Evolutionary conservation across 2,113 vertebrate species (phyloP), one percentile per base, ranked within the genome.

Genomic region (Ciconia stormi): DNA sequence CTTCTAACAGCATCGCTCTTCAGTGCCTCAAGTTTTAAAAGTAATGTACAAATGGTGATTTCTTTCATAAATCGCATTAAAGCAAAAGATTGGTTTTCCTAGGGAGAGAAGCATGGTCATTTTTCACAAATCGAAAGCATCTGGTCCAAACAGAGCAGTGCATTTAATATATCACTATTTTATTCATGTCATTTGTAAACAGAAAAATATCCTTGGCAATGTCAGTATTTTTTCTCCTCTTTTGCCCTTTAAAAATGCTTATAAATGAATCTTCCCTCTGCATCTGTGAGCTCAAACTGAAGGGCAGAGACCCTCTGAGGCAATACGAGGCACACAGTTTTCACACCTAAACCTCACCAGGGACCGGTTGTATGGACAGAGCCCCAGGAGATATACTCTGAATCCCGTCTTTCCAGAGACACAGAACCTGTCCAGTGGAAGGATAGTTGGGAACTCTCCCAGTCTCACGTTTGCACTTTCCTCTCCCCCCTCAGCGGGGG

Each of bases 121-220:
- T 97, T 95, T 96, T 97, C 95, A 98, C 86, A 90, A 94, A 89
- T 88, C 55, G 86, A 96, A 97, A 97, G 76, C 87, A 96, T 93
- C 94, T 97, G 91, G 83, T 94, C 92, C 81, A 95, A 97, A 82
- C 70, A 94, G 89, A 82, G 50, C 82, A 89, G 34, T 49, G 72
- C 87, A 87, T 96, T 97, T 94, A 92, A 97, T 97, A 93, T 91
- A 97, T 93, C 95, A 95, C 92, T 91, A 95, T 96, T 97, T 79
- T 94, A 97, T 97, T 93, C 92, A 87, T 93, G 67, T 92, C 93
- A 85, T 93, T 95, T 89, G 65, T 71, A 97, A 97, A 93, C 49
- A 91, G 82, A 93, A 96, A 93, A 89, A 96, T 63, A 95, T 95
- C 97, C 97, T 81, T 88, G 70, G 84, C 78, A 86, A 93, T 52